Conservation (phyloP, 2,113 vertebrate species). For the Gallinago paraguaiae region DNA sequence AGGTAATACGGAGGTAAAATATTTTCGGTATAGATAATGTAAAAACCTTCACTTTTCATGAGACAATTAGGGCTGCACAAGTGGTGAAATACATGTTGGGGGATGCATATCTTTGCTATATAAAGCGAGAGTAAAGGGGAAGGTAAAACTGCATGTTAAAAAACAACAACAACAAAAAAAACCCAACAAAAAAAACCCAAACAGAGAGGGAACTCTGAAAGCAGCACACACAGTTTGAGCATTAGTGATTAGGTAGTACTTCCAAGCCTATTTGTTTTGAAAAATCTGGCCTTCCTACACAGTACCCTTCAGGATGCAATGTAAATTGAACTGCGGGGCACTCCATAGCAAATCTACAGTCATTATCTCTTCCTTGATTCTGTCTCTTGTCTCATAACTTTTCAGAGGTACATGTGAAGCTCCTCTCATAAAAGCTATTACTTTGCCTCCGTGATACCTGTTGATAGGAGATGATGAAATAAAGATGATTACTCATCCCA, state of each 20-base stretch:
- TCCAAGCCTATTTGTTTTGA: constrained; percentile 52
- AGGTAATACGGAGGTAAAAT: background rate
- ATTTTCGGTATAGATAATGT: background rate
- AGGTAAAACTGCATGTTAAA: background rate
- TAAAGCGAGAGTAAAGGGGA: background rate
- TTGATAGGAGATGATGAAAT: constrained; percentile 60
- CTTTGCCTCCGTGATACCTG: constrained; percentile 60
- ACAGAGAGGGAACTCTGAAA: background rate
- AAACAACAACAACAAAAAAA: background rate
- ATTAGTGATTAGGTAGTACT: constrained; percentile 33
- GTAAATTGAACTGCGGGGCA: constrained; percentile 60
- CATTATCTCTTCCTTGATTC: constrained; percentile 61
- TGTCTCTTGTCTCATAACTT: constrained; percentile 59
- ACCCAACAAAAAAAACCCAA: background rate
- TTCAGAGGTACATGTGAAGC: constrained; percentile 35
- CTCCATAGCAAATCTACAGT: constrained; percentile 39
- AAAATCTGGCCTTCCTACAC: constrained; percentile 51
- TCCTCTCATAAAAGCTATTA: constrained; percentile 52
- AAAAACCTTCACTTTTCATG: background rate
- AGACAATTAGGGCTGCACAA: background rate
- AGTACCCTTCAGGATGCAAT: constrained; percentile 60
- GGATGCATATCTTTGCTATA: background rate
- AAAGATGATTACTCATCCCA: constrained; percentile 67
- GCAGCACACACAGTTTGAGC: constrained; percentile 23
- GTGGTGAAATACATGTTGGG: background rate